A percentile compares a stretch with the other conserved stretches of the same genome.
Conservation (phyloP, 2,797 vertebrate species). For the Poecilia gillii region DNA sequence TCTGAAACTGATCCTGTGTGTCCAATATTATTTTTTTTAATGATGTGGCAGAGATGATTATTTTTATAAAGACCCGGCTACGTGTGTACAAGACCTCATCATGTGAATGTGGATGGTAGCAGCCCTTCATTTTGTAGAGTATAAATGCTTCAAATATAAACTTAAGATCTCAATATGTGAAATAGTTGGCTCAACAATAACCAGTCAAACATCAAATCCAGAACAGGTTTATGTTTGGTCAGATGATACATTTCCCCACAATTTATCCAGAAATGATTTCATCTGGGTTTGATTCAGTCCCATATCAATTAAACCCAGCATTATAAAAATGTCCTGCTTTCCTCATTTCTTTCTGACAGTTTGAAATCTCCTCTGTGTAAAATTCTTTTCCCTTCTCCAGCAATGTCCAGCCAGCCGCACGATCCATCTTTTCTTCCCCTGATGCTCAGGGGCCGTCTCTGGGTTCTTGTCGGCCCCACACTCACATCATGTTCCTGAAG, state of each 20-base stretch:
- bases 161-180: not conserved
- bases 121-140: not conserved
- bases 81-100: too few species aligned
- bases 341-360: not conserved
- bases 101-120: not conserved
- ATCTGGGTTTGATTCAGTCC: not conserved
- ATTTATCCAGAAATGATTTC: not conserved
- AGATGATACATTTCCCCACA: not conserved
- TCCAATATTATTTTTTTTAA: too few species aligned
- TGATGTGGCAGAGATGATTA: too few species aligned
- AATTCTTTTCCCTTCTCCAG: constrained; percentile 30
- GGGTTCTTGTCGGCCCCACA: constrained; percentile 82
- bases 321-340: not conserved
- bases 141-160: not conserved
- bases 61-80: too few species aligned
- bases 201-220: not conserved
- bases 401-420: constrained; percentile 71
- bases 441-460: constrained; percentile 73
- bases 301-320: too few species aligned
- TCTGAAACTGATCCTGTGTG: too few species aligned
- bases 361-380: not conserved
- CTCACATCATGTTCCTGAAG: constrained; percentile 91
- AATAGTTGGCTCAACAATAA: not conserved
- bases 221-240: not conserved
- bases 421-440: constrained; percentile 73